These are phyloP conservation scores for Vollenhovia emeryi DNA, from an alignment of 1,140 invertebrate genomes.

Conservation along the genomic window DNA sequence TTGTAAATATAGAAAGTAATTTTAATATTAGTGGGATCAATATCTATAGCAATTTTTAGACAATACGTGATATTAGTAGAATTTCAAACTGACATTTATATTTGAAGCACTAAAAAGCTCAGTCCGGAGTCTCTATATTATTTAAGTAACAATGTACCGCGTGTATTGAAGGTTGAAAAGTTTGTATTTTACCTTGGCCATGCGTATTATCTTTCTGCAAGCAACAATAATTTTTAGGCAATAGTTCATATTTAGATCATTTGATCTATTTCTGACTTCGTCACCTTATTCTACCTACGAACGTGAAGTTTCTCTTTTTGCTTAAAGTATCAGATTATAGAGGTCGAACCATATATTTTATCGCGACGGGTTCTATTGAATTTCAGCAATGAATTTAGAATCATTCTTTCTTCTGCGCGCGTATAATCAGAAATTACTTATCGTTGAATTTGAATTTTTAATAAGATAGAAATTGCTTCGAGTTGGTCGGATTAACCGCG, in stretches of 20 bases:
- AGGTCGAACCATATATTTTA: not conserved
- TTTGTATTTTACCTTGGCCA: not conserved
- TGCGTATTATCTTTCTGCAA: not conserved
- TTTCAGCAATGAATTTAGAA: not conserved
- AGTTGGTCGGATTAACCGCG: not conserved
- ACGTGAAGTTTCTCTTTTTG: not conserved
- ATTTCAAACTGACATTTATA: not conserved
- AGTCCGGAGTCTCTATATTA: not conserved
- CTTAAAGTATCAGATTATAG: not conserved
- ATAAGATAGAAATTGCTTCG: constrained; percentile 22
- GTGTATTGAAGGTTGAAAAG: not conserved
- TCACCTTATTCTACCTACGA: not conserved
- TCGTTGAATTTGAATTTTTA: constrained; percentile 22
- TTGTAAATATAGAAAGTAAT: not conserved
- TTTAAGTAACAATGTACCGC: not conserved
- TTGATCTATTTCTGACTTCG: not conserved
- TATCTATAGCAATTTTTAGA: not conserved
- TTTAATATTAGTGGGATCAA: not conserved
- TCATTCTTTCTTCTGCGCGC: not conserved
- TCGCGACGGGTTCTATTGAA: not conserved
- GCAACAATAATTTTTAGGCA: not conserved
- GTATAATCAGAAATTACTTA: not conserved
- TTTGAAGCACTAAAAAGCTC: not conserved
- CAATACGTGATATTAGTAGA: not conserved
- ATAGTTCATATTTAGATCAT: not conserved